A percentile compares a stretch with the other conserved stretches of the same genome.
phyloP scores from a whole-genome alignment of 2,113 vertebrate genomes.

The Smithornis capensis region DNA sequence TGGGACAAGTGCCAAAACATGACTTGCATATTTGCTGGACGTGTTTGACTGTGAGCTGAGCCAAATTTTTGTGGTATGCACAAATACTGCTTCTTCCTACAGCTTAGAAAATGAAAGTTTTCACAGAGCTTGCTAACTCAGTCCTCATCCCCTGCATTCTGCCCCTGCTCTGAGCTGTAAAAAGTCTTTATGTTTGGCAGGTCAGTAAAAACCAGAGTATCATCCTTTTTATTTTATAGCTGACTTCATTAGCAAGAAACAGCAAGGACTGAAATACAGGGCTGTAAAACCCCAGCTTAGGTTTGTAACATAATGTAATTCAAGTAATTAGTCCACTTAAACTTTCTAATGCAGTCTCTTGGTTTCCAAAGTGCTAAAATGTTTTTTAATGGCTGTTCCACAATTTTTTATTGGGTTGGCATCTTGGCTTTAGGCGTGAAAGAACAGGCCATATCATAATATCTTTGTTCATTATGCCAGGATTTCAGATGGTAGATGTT shows the following conservation, averaged over 20 bases:
- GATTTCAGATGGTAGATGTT: neutral
- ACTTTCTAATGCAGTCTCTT: conserved; percentile 50
- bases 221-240: conserved; percentile 60
- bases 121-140: neutral
- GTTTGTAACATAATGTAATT: conserved; percentile 46
- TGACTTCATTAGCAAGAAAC: conserved; percentile 67
- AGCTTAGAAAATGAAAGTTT: neutral
- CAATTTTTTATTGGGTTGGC: neutral
- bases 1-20: neutral
- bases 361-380: conserved; percentile 46
- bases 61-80: neutral
- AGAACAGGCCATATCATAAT: neutral
- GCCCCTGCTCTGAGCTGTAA: neutral
- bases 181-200: conserved; percentile 46
- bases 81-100: neutral
- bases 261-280: conserved; percentile 65
- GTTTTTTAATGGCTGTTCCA: conserved; percentile 9
- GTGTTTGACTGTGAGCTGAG: neutral
- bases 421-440: neutral
- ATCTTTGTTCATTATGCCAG: neutral
- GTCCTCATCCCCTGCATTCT: neutral
- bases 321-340: conserved; percentile 70
- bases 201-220: conserved; percentile 39
- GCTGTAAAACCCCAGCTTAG: conserved; percentile 55
- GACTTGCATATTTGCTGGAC: neutral